Percentiles rank a stretch among this genome's conserved stretches.
These are phyloP conservation scores for Lottia scabra DNA, from an alignment of 2,888 invertebrate genomes.

Conservation along the genomic window DNA sequence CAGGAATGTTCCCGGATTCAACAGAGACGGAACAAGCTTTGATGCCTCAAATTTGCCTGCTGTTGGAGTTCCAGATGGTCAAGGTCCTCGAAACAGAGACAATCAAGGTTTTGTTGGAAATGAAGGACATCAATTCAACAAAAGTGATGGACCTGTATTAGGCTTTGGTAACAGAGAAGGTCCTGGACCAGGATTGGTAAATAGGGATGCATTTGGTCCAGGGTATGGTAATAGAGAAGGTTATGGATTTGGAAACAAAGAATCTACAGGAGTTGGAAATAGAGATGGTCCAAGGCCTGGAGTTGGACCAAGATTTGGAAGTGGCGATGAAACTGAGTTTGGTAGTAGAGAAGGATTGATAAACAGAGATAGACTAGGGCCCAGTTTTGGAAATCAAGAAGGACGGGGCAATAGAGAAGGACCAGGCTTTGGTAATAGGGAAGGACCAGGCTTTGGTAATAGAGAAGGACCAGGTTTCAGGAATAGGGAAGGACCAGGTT, in stretches of 20 bases:
- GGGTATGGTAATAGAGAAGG: conserved; percentile 20
- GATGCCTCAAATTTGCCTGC: not conserved
- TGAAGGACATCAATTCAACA: too few relatives aligned
- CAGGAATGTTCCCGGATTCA: not conserved
- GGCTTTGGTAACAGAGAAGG: not conserved
- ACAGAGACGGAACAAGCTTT: conserved; percentile 13
- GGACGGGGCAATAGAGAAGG: not conserved
- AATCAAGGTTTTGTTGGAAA: not conserved
- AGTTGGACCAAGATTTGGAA: not conserved
- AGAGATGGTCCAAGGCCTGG: conserved; percentile 17
- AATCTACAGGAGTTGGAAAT: conserved; percentile 9
- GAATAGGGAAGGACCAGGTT: conserved; percentile 20
- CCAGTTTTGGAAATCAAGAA: not conserved
- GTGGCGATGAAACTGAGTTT: not conserved
- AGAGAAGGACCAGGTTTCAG: not conserved
- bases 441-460: not conserved
- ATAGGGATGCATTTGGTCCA: not conserved
- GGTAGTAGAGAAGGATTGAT: not conserved
- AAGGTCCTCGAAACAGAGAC: not conserved
- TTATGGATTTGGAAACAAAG: conserved; percentile 11
- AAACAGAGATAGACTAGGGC: not conserved
- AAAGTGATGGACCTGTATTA: too few relatives aligned
- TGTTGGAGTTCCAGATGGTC: not conserved
- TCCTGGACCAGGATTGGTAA: not conserved
- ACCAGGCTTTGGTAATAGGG: not conserved